Conservation (phyloP, 1,140 invertebrate genomes). For the Gonatopus flavifemur region DNA sequence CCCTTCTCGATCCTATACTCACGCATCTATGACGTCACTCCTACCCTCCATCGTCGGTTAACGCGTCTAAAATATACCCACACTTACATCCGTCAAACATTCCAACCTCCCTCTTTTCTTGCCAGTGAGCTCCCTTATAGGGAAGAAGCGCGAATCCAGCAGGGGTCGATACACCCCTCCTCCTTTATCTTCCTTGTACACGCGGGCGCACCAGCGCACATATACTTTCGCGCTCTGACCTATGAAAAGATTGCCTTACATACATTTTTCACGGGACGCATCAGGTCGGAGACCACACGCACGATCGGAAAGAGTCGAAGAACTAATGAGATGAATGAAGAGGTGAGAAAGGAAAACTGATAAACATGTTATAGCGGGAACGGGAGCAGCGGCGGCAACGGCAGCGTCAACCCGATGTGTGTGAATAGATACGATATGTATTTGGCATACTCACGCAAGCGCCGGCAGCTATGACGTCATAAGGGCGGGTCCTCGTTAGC, state of each 20-base stretch:
- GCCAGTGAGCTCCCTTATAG: constrained; percentile 8
- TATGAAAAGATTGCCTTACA: constrained; percentile 17
- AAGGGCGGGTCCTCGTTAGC: constrained; percentile 54
- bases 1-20: background rate
- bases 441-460: constrained; percentile 40
- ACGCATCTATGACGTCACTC: background rate
- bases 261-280: background rate
- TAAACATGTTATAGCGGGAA: no score
- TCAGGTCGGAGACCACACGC: background rate
- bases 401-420: no score
- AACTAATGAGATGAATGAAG: background rate
- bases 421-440: no score
- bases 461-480: constrained; percentile 47
- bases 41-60: no score
- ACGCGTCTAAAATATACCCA: no score
- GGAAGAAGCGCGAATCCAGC: constrained; percentile 48
- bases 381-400: no score
- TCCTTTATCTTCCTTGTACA: constrained; percentile 6
- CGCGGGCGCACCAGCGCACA: constrained; percentile 10
- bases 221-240: constrained; percentile 4
- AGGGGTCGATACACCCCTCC: constrained; percentile 47
- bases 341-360: background rate
- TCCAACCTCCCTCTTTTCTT: no score
- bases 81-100: no score
- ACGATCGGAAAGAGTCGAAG: background rate